Base-by-base conservation (phyloP, 2,888 invertebrate species). In the Acanthoscelides obtectus region DNA sequence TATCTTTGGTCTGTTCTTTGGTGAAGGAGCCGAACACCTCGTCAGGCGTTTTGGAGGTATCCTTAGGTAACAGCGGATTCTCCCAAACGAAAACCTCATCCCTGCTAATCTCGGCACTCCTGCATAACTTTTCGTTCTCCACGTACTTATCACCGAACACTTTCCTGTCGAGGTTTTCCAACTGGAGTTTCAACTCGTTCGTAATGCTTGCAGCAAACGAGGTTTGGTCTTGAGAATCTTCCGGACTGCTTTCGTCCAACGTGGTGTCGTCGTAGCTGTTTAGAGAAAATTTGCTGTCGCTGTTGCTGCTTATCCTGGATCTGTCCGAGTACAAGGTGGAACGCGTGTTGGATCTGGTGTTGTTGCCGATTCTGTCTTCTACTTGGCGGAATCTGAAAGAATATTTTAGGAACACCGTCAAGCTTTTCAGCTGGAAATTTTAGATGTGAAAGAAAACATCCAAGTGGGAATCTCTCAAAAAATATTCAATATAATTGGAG, bases 141-240 rank as follows among this genome's bases (percentile, higher is more conserved):
- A 83, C 81, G 73, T 81, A 84, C 74, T 83, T 83, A 72, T 87
- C 87, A 0, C 94, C 94, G 81, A 94, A 94, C 3, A 95, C 93
- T 84, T 94, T 94, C 8, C 94, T 88, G 84, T 95, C 94, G 78
- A 95, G 86, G 82, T 93, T 94, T 81, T 95, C 95, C 75, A 95
- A 84, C 83, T 95, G 95, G 68, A 95, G 87, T 79, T 93, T 89
- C 79, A 95, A 85, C 83, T 95, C 95, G 79, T 94, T 89, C 0
- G 95, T 95, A 87, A 95, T 93, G 1, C 95, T 94, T 3, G 94
- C 95, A 0, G 94, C 94, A 91, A 96, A 93, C 1, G 95, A 94
- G 81, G 93, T 93, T 83, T 94, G 95, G 81, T 93, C 93, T 78
- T 93, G 92, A 0, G 92, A 92, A 83, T 94, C 94, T 78, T 94